These are phyloP conservation scores for Hypolimnas misippus DNA, from an alignment of 2,888 invertebrate genomes.

Conservation along the genomic window DNA sequence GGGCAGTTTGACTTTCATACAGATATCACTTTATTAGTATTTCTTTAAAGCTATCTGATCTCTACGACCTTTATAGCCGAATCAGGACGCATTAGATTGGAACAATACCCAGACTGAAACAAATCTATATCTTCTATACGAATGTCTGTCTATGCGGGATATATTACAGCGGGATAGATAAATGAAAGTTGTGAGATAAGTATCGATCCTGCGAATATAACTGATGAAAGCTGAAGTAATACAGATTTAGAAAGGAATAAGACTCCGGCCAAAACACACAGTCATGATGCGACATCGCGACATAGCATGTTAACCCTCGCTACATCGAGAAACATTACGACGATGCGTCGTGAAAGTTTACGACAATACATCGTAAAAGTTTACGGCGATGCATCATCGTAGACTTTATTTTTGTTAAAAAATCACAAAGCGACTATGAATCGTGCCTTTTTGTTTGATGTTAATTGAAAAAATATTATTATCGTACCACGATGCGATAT, in stretches of 20 bases:
- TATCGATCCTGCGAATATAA: neutral
- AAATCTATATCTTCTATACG: neutral
- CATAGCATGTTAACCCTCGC: no score
- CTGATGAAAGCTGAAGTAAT: neutral
- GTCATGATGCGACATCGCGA: no score
- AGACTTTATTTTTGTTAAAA: no score
- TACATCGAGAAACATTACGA: no score
- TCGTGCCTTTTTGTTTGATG: no score
- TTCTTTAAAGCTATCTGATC: neutral
- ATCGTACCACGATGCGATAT: no score
- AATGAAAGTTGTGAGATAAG: neutral
- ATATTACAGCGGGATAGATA: neutral
- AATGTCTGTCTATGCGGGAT: neutral
- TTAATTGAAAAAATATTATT: no score
- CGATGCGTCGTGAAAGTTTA: no score
- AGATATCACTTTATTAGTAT: neutral
- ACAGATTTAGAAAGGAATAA: neutral
- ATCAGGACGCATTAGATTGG: constrained; percentile 4
- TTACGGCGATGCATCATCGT: no score
- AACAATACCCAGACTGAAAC: constrained; percentile 2
- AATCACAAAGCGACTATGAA: no score
- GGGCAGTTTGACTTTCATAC: neutral
- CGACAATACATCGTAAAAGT: no score
- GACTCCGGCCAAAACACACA: no score
- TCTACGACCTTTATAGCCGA: neutral